Base-by-base conservation (phyloP, 2,797 vertebrate genomes). In the Furcifer pardalis region DNA sequence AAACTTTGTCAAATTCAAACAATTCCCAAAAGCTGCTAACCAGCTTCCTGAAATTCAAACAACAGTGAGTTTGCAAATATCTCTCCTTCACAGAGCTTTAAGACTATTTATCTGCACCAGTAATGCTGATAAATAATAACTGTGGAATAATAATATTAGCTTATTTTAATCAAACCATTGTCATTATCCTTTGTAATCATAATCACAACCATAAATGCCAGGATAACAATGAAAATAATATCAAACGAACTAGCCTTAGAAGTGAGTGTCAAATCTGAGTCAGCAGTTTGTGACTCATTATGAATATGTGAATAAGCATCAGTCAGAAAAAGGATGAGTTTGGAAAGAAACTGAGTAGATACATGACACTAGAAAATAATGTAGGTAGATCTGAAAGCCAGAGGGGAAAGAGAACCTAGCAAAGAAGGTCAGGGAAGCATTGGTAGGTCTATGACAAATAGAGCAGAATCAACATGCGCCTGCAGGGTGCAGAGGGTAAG, bases 401-500 rank as follows among this genome's bases (percentile, higher is more conserved):
- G 15, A 79, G 4, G 23, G 23, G 21, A 77, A 21, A 60, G 56
- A 79, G 25, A 83, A 82, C 62, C 46, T 25, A 83, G 37, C 32
- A 62, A 83, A 82, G n/a, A 87, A 82, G 15, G n/a, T 15, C 49
- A 83, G n/a, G 85, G 68, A 86, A 59, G 2, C 52, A 52, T 63
- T 30, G 3, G 27, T 84, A 7, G 75, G 23, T 72, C 49, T 88
- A 71, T 86, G 49, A 7, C 59, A 68, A 83, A 15, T 3, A 60
- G 5, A 59, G n/a, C 27, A 72, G 90, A 91, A 79, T 0, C 5
- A 25, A 87, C 52, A 81, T 79, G 84, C 81, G 84, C 49, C 25
- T 23, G 76, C 42, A 82, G 75, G 42, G 2, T 12, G 15, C 86
- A 21, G 15, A 81, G 78, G 84, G 44, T n/a, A 2, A 65, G 80